Percentiles rank a stretch among this genome's conserved stretches.
phyloP scores from a whole-genome alignment of 2,113 vertebrate genomes.

The Neolamprologus fasciatus region DNA sequence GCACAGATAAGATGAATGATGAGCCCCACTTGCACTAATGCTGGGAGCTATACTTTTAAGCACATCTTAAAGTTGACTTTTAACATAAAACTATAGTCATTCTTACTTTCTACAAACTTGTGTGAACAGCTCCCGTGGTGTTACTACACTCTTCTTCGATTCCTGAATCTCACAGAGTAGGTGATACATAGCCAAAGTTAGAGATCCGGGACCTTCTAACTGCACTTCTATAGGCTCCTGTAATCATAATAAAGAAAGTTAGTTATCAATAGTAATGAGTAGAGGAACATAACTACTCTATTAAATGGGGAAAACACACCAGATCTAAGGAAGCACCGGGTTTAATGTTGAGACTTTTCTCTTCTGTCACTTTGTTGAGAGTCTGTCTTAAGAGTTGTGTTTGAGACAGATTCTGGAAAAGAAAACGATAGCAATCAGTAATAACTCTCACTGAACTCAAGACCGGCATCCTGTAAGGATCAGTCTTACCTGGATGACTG shows the following conservation, averaged over 20 bases:
- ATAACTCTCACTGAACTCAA: background rate
- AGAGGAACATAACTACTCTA: background rate
- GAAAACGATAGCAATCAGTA: background rate
- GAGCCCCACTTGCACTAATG: background rate
- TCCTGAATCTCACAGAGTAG: conserved; percentile 88
- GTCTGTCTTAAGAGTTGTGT: conserved; percentile 81
- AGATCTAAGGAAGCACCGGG: conserved; percentile 57
- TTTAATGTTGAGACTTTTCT: conserved; percentile 73
- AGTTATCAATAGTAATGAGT: background rate
- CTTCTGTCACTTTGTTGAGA: conserved; percentile 77
- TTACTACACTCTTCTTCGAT: conserved; percentile 80
- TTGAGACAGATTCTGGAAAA: conserved; percentile 88
- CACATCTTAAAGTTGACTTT: background rate
- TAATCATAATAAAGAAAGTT: background rate
- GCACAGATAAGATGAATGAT: background rate
- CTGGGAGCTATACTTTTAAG: background rate
- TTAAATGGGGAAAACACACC: conserved; percentile 35
- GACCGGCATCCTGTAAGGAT: background rate
- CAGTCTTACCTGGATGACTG: conserved; percentile 89
- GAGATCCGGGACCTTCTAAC: conserved; percentile 80
- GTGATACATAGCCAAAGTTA: conserved; percentile 87
- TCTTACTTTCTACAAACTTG: conserved; percentile 99
- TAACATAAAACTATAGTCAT: background rate
- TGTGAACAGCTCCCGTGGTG: conserved; percentile 86
- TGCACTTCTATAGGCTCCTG: conserved; percentile 81